These are phyloP conservation scores for Arremon brunneinucha DNA, from an alignment of 2,797 vertebrate genomes.

Conservation along the genomic window DNA sequence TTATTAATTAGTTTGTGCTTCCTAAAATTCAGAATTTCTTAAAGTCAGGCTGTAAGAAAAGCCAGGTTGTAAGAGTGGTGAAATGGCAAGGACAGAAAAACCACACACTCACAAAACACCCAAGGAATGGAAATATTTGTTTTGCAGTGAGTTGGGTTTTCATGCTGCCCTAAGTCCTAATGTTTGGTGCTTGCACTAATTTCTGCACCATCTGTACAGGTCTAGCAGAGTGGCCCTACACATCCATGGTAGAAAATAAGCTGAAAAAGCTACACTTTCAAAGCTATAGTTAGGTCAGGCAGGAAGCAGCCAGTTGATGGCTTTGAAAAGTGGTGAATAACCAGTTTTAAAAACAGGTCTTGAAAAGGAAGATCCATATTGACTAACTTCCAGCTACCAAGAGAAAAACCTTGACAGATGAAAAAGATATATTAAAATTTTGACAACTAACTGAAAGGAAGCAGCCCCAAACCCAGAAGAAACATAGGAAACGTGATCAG, in stretches of 20 bases:
- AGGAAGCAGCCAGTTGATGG: constrained; percentile 22
- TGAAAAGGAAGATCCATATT: not conserved
- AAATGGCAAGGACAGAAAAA: not conserved
- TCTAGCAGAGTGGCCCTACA: not conserved
- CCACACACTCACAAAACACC: accelerated
- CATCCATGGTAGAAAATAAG: not conserved
- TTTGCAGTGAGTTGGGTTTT: not conserved
- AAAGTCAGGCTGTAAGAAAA: not conserved
- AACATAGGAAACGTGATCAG: constrained; percentile 46
- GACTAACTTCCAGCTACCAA: not conserved
- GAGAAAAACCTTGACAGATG: not conserved
- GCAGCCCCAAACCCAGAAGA: constrained; percentile 1
- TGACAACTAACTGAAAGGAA: constrained; percentile 61
- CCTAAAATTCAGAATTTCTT: not conserved
- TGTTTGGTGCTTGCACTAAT: not conserved
- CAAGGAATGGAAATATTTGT: not conserved
- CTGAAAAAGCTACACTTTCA: not conserved
- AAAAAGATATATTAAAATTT: constrained; percentile 15
- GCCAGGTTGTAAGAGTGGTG: not conserved
- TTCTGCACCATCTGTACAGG: not conserved
- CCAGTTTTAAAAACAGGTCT: not conserved
- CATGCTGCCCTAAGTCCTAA: not conserved
- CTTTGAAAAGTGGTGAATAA: not conserved
- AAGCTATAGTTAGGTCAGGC: constrained; percentile 40
- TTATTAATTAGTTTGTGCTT: not conserved